A percentile compares a stretch with the other conserved stretches of the same genome.
phyloP scores from a whole-genome alignment of 2,113 vertebrate genomes.

The Drymodes brunneopygia region DNA sequence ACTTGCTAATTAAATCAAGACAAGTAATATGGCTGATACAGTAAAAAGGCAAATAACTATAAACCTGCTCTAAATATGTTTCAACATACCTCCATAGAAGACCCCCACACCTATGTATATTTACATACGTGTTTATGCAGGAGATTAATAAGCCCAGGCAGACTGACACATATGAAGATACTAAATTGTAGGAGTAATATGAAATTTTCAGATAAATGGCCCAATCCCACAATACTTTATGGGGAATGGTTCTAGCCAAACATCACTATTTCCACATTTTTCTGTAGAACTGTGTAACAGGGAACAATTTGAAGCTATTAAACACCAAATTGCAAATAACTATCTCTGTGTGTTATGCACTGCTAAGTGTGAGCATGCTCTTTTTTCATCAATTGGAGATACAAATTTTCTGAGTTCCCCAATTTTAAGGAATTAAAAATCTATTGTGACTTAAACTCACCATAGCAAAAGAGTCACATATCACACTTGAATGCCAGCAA shows the following conservation, averaged over 20 bases:
- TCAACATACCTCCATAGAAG: not conserved
- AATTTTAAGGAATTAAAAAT: not conserved
- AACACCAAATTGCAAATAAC: not conserved
- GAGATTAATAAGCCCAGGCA: not conserved
- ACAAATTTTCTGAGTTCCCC: not conserved
- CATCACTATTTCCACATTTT: no score
- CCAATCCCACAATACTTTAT: not conserved
- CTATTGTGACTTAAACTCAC: not conserved
- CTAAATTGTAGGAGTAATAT: not conserved
- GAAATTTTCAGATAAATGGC: not conserved
- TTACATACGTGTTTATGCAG: not conserved
- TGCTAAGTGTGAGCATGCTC: rapidly evolving
- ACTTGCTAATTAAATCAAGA: not conserved
- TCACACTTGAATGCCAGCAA: not conserved
- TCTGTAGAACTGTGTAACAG: not conserved
- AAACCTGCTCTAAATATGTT: not conserved
- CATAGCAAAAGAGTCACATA: rapidly evolving
- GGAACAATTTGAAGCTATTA: not conserved
- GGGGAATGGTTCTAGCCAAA: not conserved
- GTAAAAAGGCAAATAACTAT: not conserved
- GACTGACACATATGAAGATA: not conserved
- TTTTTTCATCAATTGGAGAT: not conserved
- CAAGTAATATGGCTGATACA: not conserved
- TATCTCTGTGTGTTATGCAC: not conserved
- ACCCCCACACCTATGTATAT: not conserved